Conservation (phyloP, 2,888 invertebrate genomes). For the Diabrotica balteata region DNA sequence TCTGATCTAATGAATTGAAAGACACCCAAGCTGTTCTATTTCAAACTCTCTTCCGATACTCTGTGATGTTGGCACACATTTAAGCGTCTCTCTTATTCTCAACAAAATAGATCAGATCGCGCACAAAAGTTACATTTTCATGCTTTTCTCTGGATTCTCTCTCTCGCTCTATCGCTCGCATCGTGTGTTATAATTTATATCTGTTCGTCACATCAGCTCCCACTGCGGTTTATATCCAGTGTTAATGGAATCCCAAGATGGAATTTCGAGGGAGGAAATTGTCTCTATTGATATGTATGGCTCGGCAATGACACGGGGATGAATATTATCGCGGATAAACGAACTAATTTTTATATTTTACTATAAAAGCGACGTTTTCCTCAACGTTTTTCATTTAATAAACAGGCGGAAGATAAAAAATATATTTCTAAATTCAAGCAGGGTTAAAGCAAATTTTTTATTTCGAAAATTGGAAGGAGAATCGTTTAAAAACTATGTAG, state of each 20-base stretch:
- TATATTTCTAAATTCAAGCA: too few relatives aligned
- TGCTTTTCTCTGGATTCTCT: constrained; percentile 27
- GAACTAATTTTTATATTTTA: constrained; percentile 8
- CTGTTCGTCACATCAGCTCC: constrained; percentile 23
- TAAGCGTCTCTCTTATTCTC: constrained; percentile 37
- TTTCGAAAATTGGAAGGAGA: too few relatives aligned
- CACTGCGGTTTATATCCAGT: constrained; percentile 26
- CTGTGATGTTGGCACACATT: constrained; percentile 38
- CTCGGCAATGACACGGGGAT: neutral
- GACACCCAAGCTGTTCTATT: constrained; percentile 51
- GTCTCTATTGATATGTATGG: constrained; percentile 22
- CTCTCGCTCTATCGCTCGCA: neutral
- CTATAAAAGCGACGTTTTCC: neutral
- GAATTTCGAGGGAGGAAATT: constrained; percentile 24
- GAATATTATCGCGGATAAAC: constrained; percentile 4
- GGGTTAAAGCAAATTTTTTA: too few relatives aligned
- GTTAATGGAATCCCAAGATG: constrained; percentile 25
- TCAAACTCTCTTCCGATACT: constrained; percentile 50
- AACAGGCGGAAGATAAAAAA: too few relatives aligned
- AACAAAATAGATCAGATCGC: constrained; percentile 35
- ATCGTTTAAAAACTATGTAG: too few relatives aligned
- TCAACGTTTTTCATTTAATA: too few relatives aligned
- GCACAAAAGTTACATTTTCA: constrained; percentile 36
- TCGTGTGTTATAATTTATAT: constrained; percentile 23
- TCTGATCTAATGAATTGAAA: constrained; percentile 55